A percentile compares a stretch with the other conserved stretches of the same genome.
Evolutionary conservation across 2,113 vertebrate species (phyloP).

Genomic region (Arizona elegans): DNA sequence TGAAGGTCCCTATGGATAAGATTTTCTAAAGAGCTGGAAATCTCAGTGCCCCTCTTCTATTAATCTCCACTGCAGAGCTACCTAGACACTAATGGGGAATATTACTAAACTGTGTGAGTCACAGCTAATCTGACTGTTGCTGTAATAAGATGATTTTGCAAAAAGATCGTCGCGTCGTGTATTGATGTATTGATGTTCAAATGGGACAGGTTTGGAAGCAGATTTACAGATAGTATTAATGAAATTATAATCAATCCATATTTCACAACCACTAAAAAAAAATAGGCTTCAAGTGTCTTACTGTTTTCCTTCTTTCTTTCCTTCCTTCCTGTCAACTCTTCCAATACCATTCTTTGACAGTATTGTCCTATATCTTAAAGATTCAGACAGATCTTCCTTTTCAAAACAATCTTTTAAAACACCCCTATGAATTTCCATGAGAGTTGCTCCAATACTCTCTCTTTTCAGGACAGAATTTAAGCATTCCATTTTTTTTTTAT

Average conservation of each 20-base stretch:
- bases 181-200: background rate
- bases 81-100: constrained; percentile 16
- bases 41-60: background rate
- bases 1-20: background rate
- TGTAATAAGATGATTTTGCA: background rate
- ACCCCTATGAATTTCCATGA: background rate
- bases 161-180: background rate
- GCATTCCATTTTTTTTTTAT: background rate
- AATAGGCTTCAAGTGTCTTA: background rate
- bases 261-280: background rate
- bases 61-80: constrained; percentile 27
- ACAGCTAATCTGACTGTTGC: background rate
- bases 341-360: background rate
- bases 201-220: background rate
- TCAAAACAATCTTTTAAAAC: background rate
- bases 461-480: background rate
- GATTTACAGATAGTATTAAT: background rate
- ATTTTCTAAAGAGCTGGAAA: constrained; percentile 1
- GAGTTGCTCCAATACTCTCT: background rate
- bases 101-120: background rate
- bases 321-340: background rate
- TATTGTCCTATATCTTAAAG: background rate
- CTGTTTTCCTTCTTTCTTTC: background rate
- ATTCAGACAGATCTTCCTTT: background rate
- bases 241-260: background rate